A percentile compares a stretch with the other conserved stretches of the same genome.
Conservation (phyloP, 1,140 invertebrate genomes). For the Drosophila nigrodunni region DNA sequence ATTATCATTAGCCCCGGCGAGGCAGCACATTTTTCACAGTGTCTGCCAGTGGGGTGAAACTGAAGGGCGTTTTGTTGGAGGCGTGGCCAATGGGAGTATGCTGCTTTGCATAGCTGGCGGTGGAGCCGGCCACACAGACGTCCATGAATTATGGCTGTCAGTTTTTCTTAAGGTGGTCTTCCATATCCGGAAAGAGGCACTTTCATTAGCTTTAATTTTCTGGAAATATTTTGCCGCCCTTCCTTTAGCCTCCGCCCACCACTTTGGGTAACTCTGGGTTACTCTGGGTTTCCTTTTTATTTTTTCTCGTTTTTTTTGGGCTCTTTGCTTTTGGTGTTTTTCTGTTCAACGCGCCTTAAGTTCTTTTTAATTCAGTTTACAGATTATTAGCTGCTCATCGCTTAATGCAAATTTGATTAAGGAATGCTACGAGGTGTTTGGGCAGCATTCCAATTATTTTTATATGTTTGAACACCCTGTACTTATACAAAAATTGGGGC, state of each 20-base stretch:
- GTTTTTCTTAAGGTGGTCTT: conserved; percentile 75
- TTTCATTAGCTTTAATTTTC: conserved; percentile 84
- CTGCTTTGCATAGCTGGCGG: conserved; percentile 21
- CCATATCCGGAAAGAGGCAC: conserved; percentile 44
- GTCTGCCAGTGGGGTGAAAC: conserved; percentile 15
- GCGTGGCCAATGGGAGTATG: conserved; percentile 11
- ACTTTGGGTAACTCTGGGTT: background rate
- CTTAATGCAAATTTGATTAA: conserved; percentile 78
- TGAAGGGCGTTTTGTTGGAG: conserved; percentile 14
- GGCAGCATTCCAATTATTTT: conserved; percentile 30
- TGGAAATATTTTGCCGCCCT: conserved; percentile 75
- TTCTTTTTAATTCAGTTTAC: conserved; percentile 78
- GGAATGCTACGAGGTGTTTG: conserved; percentile 57
- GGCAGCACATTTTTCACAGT: conserved; percentile 69
- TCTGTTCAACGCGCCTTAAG: conserved; percentile 63
- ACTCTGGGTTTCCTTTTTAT: conserved; percentile 6
- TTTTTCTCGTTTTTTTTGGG: conserved; percentile 29
- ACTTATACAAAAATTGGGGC: background rate
- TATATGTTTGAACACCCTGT: background rate
- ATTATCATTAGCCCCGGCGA: conserved; percentile 73
- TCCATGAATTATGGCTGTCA: conserved; percentile 79
- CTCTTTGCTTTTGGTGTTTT: conserved; percentile 54
- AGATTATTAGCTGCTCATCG: conserved; percentile 82
- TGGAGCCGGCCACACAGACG: conserved; percentile 28
- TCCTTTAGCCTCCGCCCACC: background rate